Conservation (phyloP, 2,113 vertebrate genomes). For the Peromyscus polionotus region DNA sequence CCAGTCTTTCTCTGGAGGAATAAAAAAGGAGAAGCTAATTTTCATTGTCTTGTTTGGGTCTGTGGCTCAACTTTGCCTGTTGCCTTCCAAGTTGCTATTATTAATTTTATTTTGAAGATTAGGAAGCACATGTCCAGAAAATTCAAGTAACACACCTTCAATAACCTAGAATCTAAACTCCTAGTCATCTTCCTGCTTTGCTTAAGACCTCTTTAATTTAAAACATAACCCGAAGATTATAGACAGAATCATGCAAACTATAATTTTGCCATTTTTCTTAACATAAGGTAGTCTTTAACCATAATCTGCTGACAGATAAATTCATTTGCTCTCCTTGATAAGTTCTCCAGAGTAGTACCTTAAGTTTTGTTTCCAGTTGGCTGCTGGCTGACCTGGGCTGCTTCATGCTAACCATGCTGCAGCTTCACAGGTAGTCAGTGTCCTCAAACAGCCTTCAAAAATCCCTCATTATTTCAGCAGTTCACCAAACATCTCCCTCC, state of each 20-base stretch:
- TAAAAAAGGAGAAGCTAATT: background rate
- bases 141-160: background rate
- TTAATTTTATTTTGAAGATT: background rate
- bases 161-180: background rate
- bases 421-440: background rate
- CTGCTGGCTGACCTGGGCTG: accelerated
- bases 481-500: background rate
- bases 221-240: background rate
- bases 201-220: background rate
- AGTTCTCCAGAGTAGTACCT: background rate
- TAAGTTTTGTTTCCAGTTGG: background rate
- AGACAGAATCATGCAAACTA: background rate
- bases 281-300: background rate
- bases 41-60: background rate
- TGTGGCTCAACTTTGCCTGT: background rate
- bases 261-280: background rate
- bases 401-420: background rate
- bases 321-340: background rate
- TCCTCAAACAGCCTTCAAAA: background rate
- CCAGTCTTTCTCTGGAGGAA: background rate
- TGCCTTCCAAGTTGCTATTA: too few species aligned
- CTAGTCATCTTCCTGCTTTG: background rate
- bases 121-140: background rate
- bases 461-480: background rate
- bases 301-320: background rate